Evolutionary conservation across 2,797 vertebrate species (phyloP), one percentile per base, ranked within the genome.

Genomic region (Gobio occitaniae): DNA sequence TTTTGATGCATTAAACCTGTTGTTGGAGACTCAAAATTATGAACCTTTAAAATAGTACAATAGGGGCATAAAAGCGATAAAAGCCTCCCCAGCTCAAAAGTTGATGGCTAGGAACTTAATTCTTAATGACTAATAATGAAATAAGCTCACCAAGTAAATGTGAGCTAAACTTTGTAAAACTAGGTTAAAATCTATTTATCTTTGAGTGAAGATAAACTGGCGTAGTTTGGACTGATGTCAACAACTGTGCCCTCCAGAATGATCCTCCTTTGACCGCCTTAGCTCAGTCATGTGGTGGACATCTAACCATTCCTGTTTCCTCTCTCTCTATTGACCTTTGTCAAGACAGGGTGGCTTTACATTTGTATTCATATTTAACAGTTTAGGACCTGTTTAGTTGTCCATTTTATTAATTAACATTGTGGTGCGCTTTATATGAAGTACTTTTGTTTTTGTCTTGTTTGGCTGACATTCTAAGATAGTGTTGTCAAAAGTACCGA

Each of bases 221-320:
- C 32, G 17, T 25, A 13, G 6, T 59, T 77, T 25, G 54, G 36
- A 61, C 38, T 9, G 36, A 44, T 59, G 21, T 59, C 54, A 77
- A 44, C 54, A 61, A 61, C 54, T 6, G 11, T 78, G 56, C 3
- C 76, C 76, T 78, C 36, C 36, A 61, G n/a, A 63, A 25, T 61
- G 38, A 61, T 61, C 75, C 75, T 77, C 12, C 13, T 61, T n/a
- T 38, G 32, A 76, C 32, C 59, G 52, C 12, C 59, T 77, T 77
- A 59, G 36, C 13, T 25, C 15, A 5, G 69, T 32, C 19, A 59
- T 78, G 56, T 41, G 76, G n/a, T 6, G 21, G 38, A 78, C 56
- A 25, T 47, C 44, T 29, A 78, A 17, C 76, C 56, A 17, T 44
- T 29, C n/a, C 41, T 48, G 69, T 12, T 71, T 48, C 3, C 38